phyloP scores from a whole-genome alignment of 2,888 invertebrate genomes.

The Catocala fraxini region DNA sequence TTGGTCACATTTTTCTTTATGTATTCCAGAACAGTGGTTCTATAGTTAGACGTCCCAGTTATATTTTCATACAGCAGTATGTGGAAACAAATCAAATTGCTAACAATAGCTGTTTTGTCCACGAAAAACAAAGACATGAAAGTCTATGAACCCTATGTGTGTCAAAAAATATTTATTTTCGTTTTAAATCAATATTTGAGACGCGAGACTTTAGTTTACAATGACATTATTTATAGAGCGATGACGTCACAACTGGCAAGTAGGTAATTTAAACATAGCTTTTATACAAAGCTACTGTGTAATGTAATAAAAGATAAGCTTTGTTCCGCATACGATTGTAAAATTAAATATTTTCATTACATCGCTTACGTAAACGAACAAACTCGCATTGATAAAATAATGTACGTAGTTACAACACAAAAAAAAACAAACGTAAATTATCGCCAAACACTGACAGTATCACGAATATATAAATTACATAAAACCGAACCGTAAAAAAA shows the following conservation, averaged over 20 bases:
- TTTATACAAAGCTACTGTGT: slow-evolving; percentile 7
- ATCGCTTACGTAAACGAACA: too few relatives aligned
- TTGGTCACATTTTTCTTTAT: slow-evolving; percentile 40
- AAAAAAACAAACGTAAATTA: not conserved
- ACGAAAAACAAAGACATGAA: slow-evolving; percentile 35
- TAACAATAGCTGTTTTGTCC: slow-evolving; percentile 50
- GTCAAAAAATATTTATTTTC: slow-evolving; percentile 49
- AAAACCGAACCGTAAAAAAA: slow-evolving; percentile 2
- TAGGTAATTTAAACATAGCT: slow-evolving; percentile 6
- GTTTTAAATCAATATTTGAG: slow-evolving; percentile 42
- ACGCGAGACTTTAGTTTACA: slow-evolving; percentile 9
- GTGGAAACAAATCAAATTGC: slow-evolving; percentile 47
- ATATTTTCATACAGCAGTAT: slow-evolving; percentile 26
- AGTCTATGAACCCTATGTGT: slow-evolving; percentile 48
- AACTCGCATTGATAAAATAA: not conserved
- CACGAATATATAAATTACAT: slow-evolving; percentile 4
- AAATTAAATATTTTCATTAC: too few relatives aligned
- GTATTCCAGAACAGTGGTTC: slow-evolving; percentile 57
- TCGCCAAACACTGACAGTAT: not conserved
- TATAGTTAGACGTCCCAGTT: slow-evolving; percentile 47
- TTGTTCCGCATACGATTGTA: too few relatives aligned
- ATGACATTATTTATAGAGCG: slow-evolving; percentile 4
- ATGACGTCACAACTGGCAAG: slow-evolving; percentile 7
- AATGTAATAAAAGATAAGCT: too few relatives aligned
- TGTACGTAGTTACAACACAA: not conserved